Evolutionary conservation across 2,113 vertebrate species (phyloP), one percentile per base, ranked within the genome.

Genomic region (Melanerpes aurifrons): DNA sequence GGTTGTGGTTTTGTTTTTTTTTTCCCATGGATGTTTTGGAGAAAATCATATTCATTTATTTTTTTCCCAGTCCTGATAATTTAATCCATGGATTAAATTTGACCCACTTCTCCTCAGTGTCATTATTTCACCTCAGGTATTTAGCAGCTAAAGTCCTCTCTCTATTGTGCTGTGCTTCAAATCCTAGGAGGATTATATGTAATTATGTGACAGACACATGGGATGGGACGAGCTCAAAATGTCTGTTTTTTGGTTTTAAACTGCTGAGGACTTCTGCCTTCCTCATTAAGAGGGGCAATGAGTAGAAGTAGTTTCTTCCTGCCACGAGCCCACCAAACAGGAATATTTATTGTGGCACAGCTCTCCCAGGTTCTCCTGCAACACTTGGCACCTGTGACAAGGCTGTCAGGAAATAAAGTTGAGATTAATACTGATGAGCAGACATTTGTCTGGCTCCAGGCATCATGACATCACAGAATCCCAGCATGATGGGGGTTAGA

Each of bases 61-160:
- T 43, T 43, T 37, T 37, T 37, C 82, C 85, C 8, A 28, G 62
- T 4, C 2, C 26, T 35, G 62, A 88, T 43, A 15, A 57, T 87
- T 92, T 86, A 97, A 96, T 95, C 68, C 95, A 32, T 54, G 92
- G 79, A 72, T 94, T 93, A 90, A 96, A 86, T 93, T 72, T 82
- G 47, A 96, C 63, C 94, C 94, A 88, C 69, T 96, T 94, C 58
- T 86, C 82, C 82, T 48, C 28, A 9, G 18, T 75, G 62, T 79
- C 63, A 29, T 92, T 75, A 78, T 96, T 96, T 88, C 88, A 92
- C 70, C 86, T 67, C 76, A 48, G 71, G 50, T 87, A 79, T 94
- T 97, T 86, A 90, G 84, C 82, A 62, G 81, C 82, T 90, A 87
- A 91, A 94, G 19, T 81, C 54, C 89, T 84, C 32, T 35, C 64